Evolutionary conservation across 2,797 vertebrate species (phyloP), one percentile per base, ranked within the genome.

Genomic region (Rhodeus uyekii): DNA sequence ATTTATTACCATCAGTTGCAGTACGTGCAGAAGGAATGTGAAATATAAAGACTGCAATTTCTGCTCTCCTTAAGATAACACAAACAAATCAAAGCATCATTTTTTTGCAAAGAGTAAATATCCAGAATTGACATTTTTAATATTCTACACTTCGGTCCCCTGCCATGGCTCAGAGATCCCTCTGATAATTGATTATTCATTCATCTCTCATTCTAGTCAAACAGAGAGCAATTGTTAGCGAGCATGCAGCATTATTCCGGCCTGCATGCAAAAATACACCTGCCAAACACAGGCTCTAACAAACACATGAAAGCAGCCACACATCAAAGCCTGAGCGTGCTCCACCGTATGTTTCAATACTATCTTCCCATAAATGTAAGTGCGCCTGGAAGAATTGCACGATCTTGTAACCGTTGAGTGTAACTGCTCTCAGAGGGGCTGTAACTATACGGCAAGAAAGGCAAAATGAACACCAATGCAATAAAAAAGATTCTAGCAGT

Each of bases 181-280:
- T 83, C 73, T 84, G 73, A 76, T 78, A 78, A 75, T 63, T 68
- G 69, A 82, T 76, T 76, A 83, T 85, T 86, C 78, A 83, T 60
- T 53, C 61, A 75, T 73, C 75, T 83, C 73, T 84, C 68, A 84
- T 82, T 73, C 64, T 32, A 74, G 84, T 80, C 85, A 71, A 83
- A 81, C 68, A 39, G 22, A 68, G 61, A 39, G 82, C 38, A 58
- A 81, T 74, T 72, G 55, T 81, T 80, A 84, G 78, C 38, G 44
- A 67, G 83, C 6, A 22, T 36, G 68, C 68, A 24, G 39, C 60
- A 65, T 50, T 46, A 48, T 82, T 82, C 34, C 71, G 55, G 53
- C 79, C 68, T 72, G 86, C 81, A 87, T 87, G 86, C 86, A 88
- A 83, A 87, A 86, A 86, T 77, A 83, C 83, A 79, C 84, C 86